phyloP scores from a whole-genome alignment of 1,140 invertebrate genomes.

The Mamestra configurata region DNA sequence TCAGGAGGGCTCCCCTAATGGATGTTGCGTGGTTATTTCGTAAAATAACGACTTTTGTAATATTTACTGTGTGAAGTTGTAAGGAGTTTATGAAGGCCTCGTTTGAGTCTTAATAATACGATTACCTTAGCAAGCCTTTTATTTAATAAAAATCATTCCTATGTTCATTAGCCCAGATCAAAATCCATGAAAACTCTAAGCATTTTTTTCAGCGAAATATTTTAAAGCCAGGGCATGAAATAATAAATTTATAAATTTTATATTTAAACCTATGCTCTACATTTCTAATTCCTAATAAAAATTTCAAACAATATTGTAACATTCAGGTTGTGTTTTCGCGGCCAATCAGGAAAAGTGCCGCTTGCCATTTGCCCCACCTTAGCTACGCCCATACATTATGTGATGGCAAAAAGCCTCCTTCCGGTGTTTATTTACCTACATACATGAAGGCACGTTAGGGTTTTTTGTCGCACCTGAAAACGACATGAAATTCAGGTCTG shows the following conservation, averaged over 20 bases:
- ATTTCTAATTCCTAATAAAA: constrained; percentile 7
- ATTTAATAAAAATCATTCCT: no score
- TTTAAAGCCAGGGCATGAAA: no score
- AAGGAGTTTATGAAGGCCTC: neutral
- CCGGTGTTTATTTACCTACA: constrained; percentile 27
- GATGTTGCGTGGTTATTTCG: constrained; percentile 20
- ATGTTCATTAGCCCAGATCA: no score
- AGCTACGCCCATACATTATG: constrained; percentile 42
- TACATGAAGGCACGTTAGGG: neutral
- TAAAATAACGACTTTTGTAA: neutral
- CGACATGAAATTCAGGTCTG: neutral
- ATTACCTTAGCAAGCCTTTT: neutral
- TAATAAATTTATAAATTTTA: neutral
- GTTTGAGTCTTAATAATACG: neutral
- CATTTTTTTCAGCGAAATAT: no score
- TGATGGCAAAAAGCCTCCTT: constrained; percentile 39
- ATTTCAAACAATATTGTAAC: constrained; percentile 19
- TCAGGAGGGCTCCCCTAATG: constrained; percentile 43
- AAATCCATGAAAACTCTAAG: no score
- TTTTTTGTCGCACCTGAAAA: constrained; percentile 16
- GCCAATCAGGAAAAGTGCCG: constrained; percentile 33
- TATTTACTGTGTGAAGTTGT: neutral
- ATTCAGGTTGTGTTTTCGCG: constrained; percentile 24
- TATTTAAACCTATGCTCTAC: neutral
- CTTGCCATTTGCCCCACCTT: constrained; percentile 40